A percentile compares a stretch with the other conserved stretches of the same genome.
Conservation (phyloP, 2,888 invertebrate genomes). For the Amitus sp. region DNA sequence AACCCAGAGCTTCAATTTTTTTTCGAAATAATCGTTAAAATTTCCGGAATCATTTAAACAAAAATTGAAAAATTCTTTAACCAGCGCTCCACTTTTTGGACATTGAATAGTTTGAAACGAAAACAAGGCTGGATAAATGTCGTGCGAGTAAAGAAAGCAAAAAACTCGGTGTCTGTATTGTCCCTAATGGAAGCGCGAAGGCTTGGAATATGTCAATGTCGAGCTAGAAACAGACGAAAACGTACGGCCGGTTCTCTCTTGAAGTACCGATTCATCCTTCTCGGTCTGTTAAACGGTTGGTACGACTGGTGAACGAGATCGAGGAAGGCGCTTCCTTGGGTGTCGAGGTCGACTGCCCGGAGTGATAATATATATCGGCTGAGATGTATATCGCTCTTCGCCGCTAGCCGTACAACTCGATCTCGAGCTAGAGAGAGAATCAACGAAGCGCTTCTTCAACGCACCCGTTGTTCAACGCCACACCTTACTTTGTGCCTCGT, state of each 20-base stretch:
- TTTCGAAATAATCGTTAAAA: too few relatives aligned
- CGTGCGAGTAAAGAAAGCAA: background rate
- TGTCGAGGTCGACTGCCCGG: slow-evolving; percentile 47
- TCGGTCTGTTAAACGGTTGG: slow-evolving; percentile 38
- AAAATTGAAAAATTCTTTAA: too few relatives aligned
- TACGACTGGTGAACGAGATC: slow-evolving; percentile 40
- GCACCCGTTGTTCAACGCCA: slow-evolving; percentile 37
- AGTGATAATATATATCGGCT: slow-evolving; percentile 52
- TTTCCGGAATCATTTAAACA: too few relatives aligned
- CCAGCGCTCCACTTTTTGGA: too few relatives aligned
- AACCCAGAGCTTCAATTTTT: too few relatives aligned
- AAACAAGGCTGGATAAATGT: too few relatives aligned
- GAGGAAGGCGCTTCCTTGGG: slow-evolving; percentile 41
- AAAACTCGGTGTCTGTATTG: slow-evolving; percentile 22
- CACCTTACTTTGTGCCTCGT: slow-evolving; percentile 39
- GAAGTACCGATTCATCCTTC: slow-evolving; percentile 37
- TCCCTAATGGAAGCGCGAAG: slow-evolving; percentile 37
- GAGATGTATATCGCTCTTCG: slow-evolving; percentile 52
- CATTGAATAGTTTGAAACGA: too few relatives aligned
- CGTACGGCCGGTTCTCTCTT: slow-evolving; percentile 31
- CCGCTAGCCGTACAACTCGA: slow-evolving; percentile 49
- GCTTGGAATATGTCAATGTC: slow-evolving; percentile 39
- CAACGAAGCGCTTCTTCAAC: slow-evolving; percentile 27
- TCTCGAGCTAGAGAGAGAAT: slow-evolving; percentile 15
- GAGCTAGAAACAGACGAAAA: slow-evolving; percentile 29